Evolutionary conservation across 2,113 vertebrate genomes (phyloP).

Genomic region (Sarotherodon lohbergeri): DNA sequence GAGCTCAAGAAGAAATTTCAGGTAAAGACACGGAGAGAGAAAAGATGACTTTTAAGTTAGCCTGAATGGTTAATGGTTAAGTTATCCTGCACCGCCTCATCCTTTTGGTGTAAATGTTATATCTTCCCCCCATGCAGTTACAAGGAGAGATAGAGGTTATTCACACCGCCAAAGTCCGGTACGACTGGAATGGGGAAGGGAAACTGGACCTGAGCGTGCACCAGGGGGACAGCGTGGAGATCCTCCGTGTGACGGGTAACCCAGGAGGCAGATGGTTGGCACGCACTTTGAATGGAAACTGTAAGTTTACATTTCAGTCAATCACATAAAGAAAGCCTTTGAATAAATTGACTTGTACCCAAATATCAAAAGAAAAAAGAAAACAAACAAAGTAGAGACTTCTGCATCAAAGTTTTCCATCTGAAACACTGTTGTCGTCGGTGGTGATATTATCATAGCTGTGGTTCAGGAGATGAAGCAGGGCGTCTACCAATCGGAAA

Average conservation of each 20-base stretch:
- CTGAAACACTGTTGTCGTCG: neutral
- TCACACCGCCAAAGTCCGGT: slow-evolving; percentile 61
- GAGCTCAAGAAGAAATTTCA: slow-evolving; percentile 70
- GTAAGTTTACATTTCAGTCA: slow-evolving; percentile 52
- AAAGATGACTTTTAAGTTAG: neutral
- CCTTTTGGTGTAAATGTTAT: neutral
- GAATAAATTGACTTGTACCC: neutral
- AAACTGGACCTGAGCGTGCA: slow-evolving; percentile 67
- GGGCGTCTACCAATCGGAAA: neutral
- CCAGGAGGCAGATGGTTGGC: slow-evolving; percentile 74
- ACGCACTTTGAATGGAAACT: slow-evolving; percentile 57
- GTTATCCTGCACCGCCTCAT: neutral
- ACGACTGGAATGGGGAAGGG: slow-evolving; percentile 66
- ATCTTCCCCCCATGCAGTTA: slow-evolving; percentile 1
- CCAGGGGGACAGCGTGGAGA: slow-evolving; percentile 70
- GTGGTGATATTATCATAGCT: neutral
- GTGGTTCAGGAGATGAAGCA: neutral
- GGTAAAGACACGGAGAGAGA: slow-evolving; percentile 28
- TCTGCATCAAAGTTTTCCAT: neutral
- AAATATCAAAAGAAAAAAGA: neutral
- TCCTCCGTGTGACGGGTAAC: slow-evolving; percentile 70
- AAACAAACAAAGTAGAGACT: neutral
- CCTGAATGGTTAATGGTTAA: neutral
- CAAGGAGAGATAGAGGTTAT: slow-evolving; percentile 63
- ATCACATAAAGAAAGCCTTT: neutral